Base-by-base conservation (phyloP, 2,113 vertebrate genomes). In the Microtus pennsylvanicus region DNA sequence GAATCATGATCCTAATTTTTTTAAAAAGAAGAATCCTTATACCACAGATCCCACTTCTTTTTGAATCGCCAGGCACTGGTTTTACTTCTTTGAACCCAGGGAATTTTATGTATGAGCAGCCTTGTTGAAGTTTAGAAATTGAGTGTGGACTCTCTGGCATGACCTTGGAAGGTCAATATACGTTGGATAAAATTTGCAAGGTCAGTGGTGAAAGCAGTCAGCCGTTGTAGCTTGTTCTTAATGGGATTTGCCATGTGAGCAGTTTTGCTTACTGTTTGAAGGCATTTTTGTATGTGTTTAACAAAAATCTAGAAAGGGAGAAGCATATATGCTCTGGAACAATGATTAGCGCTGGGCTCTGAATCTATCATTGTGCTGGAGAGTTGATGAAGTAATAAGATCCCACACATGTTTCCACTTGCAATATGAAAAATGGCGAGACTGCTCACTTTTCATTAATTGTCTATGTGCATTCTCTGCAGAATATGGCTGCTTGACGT, bases 1-100 rank as follows among this genome's bases (percentile, higher is more conserved):
- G 98, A 98, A 98, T 97, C 80, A 96, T 90, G 94, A 97, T 87
- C 97, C 93, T 98, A 94, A 97, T 97, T 97, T 42, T 42, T 42
- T 42, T 42, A 55, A 55, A 52, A 10, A 96, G 97, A 91, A 67
- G 94, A 97, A 97, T 96, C 81, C 67, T 90, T 35, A 86, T 28
- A 93, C 61, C 47, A 80, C 63, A 87, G 7, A 95, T 92, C 7
- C 0, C 81, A 70, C 94, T 94, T 97, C 96, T 98, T 97, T 97
- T 89, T 90, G 94, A 93, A 87, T 0, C 35, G 93, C 93, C 90
- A 98, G 85, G 82, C 97, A 95, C 97, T 87, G 87, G 82, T 87
- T 95, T 98, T 97, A 96, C 92, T 87, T 97, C 87, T 83, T 87
- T 10, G 21, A 70, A 97, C 83, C 91, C n/a, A 97, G 95, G 3